Conservation (phyloP, 2,888 invertebrate genomes). For the Drosophila mercatorum region DNA sequence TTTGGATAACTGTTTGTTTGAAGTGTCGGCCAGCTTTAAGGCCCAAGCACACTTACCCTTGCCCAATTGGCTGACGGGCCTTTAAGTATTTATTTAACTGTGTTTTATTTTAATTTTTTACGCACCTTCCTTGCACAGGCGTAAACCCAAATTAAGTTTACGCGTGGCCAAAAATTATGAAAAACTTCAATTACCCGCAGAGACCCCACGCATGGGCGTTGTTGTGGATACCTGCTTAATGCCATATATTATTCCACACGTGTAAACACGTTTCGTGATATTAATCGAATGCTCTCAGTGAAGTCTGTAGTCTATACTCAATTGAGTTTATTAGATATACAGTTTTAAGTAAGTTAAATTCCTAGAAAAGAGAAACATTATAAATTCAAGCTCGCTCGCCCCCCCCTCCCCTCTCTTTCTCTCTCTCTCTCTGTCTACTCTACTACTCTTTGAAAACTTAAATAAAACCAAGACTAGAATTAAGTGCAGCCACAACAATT, state of each 20-base stretch:
- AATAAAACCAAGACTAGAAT: slow-evolving; percentile 20
- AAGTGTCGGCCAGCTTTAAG: slow-evolving; percentile 48
- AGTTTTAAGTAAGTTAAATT: not conserved
- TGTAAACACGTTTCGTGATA: not conserved
- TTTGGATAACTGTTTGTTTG: slow-evolving; percentile 63
- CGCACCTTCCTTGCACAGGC: not conserved
- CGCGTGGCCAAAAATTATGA: slow-evolving; percentile 5
- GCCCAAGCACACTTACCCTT: not conserved
- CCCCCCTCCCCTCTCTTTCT: not conserved
- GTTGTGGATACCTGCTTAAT: not conserved
- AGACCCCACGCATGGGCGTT: not conserved
- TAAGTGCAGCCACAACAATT: not conserved
- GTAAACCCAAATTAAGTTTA: not conserved
- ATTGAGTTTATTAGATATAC: not conserved
- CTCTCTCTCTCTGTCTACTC: not conserved
- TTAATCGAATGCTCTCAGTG: not conserved
- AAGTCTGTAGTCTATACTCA: not conserved
- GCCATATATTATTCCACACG: slow-evolving; percentile 12
- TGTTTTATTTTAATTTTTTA: not conserved
- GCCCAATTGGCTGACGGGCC: not conserved
- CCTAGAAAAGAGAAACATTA: not conserved
- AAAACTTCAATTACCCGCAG: not conserved
- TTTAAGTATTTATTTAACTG: slow-evolving; percentile 20
- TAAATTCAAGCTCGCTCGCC: not conserved
- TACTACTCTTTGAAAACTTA: not conserved